Evolutionary conservation across 2,888 invertebrate species (phyloP), one percentile per base, ranked within the genome.

Genomic region (Cordilura impudica): DNA sequence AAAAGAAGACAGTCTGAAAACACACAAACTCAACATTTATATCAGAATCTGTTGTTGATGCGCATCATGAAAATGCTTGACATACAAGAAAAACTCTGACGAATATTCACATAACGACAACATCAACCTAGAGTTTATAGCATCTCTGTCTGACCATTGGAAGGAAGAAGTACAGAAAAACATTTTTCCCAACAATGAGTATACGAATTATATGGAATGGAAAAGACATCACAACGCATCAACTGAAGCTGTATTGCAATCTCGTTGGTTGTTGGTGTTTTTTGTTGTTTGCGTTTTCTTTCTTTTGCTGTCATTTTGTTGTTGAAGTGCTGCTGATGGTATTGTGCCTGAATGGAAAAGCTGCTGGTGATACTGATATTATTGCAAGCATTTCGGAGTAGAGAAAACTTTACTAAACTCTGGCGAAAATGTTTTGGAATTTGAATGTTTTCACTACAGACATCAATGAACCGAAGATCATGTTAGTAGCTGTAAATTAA

Each of bases 1-100:
- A 2, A 23, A 56, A 3, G 1, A 14, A 47, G 23, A 23, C 7
- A 14, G 14, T 47, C 0, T 47, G 3, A 2, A 8, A 19, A 47
- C 23, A 16, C 21, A n/a, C 53, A 56, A 35, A 6, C 23, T 26
- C 19, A 65, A 54, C 35, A 18, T 66, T 49, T 18, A 60, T 60
- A 69, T 65, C 63, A 73, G 49, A 70, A 74, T 78, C 70, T 78
- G 72, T 69, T 81, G 80, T 60, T 81, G 76, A 76, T 77, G 77
- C 80, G 77, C 73, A 81, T 81, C 77, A 73, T 66, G 70, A 77
- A 58, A 69, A 69, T 65, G 70, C 74, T 71, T 78, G 81, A 78
- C 74, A 78, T 66, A 54, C 56, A 60, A 35, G 2, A 39, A 39
- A 23, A 69, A 69, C 54, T 65, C 78, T 78, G 78, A 78, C 78